Percentiles rank a stretch among this genome's conserved stretches.
These are phyloP conservation scores for Diplosoma virens DNA, from an alignment of 23 tunicate species.

Conservation along the genomic window DNA sequence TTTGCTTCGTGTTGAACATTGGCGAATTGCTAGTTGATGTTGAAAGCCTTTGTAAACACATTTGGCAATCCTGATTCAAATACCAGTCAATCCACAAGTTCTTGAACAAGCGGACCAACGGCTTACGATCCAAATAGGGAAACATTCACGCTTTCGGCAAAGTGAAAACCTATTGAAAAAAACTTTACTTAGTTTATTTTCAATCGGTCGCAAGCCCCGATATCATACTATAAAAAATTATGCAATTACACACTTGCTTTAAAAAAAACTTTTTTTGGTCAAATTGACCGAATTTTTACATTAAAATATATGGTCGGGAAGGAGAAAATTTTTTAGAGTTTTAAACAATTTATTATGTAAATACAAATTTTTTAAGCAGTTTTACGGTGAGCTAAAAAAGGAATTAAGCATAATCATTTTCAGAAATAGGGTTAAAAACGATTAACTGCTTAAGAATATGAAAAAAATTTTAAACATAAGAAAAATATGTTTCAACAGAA, in stretches of 20 bases:
- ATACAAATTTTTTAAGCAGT: no score
- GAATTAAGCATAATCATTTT: no score
- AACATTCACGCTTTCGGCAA: conserved; percentile 53
- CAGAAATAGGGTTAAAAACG: neutral
- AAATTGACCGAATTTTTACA: no score
- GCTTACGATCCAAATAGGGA: conserved; percentile 69
- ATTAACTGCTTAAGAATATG: neutral
- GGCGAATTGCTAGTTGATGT: conserved; percentile 59
- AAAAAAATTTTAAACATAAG: neutral
- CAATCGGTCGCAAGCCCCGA: no score
- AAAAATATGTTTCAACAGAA: neutral
- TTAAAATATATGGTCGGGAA: no score
- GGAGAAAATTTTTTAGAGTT: no score
- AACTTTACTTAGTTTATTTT: no score
- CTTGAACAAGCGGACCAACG: conserved; percentile 78
- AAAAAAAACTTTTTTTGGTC: no score
- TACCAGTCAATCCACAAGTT: conserved; percentile 74
- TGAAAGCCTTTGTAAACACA: conserved; percentile 66
- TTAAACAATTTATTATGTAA: no score
- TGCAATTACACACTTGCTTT: no score
- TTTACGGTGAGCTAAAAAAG: no score
- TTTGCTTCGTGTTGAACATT: conserved; percentile 32
- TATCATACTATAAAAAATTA: neutral
- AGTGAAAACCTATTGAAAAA: no score
- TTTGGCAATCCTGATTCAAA: conserved; percentile 51